Base-by-base conservation (phyloP, 53 echinoderm and acorn worm species). In the Luidia sarsii region DNA sequence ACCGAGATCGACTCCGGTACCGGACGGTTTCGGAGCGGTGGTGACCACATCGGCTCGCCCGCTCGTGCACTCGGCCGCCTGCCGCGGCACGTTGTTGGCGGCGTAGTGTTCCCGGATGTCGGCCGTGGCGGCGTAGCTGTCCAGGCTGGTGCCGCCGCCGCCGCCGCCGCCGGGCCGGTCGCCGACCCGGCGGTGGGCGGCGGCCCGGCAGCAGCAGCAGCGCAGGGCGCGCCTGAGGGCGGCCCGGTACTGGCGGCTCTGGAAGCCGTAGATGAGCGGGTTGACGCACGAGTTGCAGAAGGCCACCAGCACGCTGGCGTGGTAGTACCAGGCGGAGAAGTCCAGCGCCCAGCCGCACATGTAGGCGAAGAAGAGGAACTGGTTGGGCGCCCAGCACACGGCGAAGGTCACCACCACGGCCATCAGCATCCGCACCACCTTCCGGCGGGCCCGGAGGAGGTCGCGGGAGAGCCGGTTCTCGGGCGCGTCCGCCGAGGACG, bases 281-380 rank as follows among this genome's bases (percentile, higher is more conserved):
- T 95, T 95, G 92, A 95, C 87, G 71, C 95, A 95, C 43, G 83
- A 83, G 63, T 95, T 95, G 52, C 89, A 92, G 82, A 95, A 95
- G 19, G 95, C 95, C 20, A 85, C 69, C 33, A 95, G 41, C 10
- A 95, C 95, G 41, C 90, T 92, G 52, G 74, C 68, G 77, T 95
- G 95, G 53, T 95, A 95, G 43, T 95, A 95, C 95, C 92, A 95
- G 64, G 81, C 72, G 15, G 80, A 70, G 56, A 95, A 95, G 70
- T 95, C 92, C 7, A 95, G 87, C 67, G 92, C 53, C 87, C 87
- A 92, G 20, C 92, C 92, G 18, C 87, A 87, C 75, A 87, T 92
- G 85, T 95, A 95, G 20, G 92, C 90, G 28, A 95, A 80, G 56
- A 92, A 95, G 35, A 92, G 54, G 46, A 95, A 86, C 75, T 95